A percentile compares a stretch with the other conserved stretches of the same genome.
Conservation (phyloP, 2,113 vertebrate genomes). For the Peromyscus leucopus region DNA sequence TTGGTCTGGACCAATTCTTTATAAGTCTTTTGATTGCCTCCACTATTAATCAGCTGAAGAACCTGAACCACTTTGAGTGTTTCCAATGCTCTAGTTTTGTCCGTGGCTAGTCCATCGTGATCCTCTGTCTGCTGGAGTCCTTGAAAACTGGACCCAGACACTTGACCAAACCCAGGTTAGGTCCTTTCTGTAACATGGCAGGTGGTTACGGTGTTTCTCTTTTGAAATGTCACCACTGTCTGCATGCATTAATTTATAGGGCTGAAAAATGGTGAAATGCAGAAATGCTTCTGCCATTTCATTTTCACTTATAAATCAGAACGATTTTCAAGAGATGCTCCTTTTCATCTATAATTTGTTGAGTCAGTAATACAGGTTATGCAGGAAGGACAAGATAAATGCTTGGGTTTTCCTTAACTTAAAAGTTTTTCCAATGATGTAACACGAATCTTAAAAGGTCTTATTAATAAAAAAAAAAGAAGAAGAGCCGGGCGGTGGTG, state of each 20-base stretch:
- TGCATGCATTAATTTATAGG: neutral
- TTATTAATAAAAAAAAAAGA: too few relatives aligned
- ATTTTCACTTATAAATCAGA: neutral
- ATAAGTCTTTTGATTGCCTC: neutral
- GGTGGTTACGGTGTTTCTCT: neutral
- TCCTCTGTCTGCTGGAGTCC: neutral
- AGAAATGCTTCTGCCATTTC: neutral
- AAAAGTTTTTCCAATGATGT: slow-evolving; percentile 17
- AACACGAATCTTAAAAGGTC: too few relatives aligned
- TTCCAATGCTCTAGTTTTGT: neutral
- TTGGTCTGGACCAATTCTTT: neutral
- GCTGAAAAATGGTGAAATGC: neutral
- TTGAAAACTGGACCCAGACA: neutral
- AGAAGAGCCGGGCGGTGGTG: too few relatives aligned
- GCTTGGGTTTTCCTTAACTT: slow-evolving; percentile 31
- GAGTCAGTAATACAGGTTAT: neutral
- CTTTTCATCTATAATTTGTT: neutral
- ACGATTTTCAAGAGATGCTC: neutral
- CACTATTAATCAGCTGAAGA: neutral
- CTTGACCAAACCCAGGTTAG: neutral
- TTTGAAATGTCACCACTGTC: neutral
- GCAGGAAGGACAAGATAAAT: slow-evolving; percentile 25
- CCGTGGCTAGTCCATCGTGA: neutral
- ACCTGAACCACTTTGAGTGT: neutral
- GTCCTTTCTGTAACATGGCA: neutral